Conservation (phyloP, 2,888 invertebrate species). For the Theretra japonica region DNA sequence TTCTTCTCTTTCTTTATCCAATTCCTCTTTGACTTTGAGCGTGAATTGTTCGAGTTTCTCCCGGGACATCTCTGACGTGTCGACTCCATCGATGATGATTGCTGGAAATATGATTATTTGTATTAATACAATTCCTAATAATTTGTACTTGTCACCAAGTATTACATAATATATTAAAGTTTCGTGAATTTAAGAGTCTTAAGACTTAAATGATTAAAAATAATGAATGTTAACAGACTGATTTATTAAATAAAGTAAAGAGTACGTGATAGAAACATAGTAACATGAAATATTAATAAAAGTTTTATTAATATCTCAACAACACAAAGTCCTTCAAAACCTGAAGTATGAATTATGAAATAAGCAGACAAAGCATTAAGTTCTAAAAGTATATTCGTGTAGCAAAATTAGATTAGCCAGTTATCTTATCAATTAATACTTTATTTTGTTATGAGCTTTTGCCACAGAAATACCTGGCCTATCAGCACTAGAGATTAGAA, state of each 20-base stretch:
- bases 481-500: constrained; percentile 7
- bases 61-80: constrained; percentile 95
- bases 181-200: no score
- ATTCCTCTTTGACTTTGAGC: constrained; percentile 92
- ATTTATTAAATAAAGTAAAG: no score
- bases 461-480: background rate
- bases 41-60: constrained; percentile 97
- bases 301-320: no score
- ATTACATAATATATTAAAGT: no score
- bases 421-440: background rate
- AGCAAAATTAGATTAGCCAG: background rate
- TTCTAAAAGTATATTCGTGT: background rate
- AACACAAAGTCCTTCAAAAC: no score
- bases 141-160: background rate
- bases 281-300: no score
- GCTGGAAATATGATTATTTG: constrained; percentile 62
- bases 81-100: constrained; percentile 93
- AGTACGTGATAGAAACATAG: no score
- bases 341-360: no score
- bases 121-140: background rate
- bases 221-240: no score
- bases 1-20: constrained; percentile 97
- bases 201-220: no score
- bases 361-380: no score
- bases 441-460: background rate